phyloP scores from a whole-genome alignment of 1,140 invertebrate genomes.

The Caenorhabditis latens region DNA sequence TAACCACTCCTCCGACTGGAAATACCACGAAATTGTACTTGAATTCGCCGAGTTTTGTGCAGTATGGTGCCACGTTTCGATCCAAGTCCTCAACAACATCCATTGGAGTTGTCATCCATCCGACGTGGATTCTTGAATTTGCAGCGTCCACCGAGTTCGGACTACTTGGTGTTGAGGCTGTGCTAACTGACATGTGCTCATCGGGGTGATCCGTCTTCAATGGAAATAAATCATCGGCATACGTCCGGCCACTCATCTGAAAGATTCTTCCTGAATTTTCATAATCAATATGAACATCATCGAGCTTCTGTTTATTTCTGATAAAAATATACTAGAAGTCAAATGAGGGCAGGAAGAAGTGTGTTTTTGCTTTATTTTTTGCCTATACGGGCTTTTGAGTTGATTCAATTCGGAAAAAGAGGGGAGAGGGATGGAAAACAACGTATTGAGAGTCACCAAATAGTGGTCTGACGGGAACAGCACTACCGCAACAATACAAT shows the following conservation, averaged over 20 bases:
- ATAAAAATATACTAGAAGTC: slow-evolving; percentile 49
- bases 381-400: slow-evolving; percentile 16
- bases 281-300: background rate
- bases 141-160: slow-evolving; percentile 5
- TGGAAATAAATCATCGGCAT: slow-evolving; percentile 32
- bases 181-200: background rate
- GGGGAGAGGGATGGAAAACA: slow-evolving; percentile 42
- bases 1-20: slow-evolving; percentile 61
- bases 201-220: background rate
- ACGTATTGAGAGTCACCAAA: slow-evolving; percentile 52
- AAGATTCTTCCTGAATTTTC: background rate
- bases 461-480: slow-evolving; percentile 54
- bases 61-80: slow-evolving; percentile 53
- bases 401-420: slow-evolving; percentile 15
- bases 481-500: slow-evolving; percentile 62
- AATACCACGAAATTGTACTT: slow-evolving; percentile 67
- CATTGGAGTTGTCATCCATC: slow-evolving; percentile 58
- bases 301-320: slow-evolving; percentile 46
- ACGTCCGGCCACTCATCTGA: slow-evolving; percentile 8
- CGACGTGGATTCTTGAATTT: slow-evolving; percentile 60
- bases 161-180: background rate
- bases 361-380: slow-evolving; percentile 26
- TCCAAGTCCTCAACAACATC: slow-evolving; percentile 36
- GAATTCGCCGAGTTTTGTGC: slow-evolving; percentile 46
- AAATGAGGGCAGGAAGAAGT: slow-evolving; percentile 25